Evolutionary conservation across 2,888 invertebrate species (phyloP), one percentile per base, ranked within the genome.

Genomic region (Lasioglossum figueresi): DNA sequence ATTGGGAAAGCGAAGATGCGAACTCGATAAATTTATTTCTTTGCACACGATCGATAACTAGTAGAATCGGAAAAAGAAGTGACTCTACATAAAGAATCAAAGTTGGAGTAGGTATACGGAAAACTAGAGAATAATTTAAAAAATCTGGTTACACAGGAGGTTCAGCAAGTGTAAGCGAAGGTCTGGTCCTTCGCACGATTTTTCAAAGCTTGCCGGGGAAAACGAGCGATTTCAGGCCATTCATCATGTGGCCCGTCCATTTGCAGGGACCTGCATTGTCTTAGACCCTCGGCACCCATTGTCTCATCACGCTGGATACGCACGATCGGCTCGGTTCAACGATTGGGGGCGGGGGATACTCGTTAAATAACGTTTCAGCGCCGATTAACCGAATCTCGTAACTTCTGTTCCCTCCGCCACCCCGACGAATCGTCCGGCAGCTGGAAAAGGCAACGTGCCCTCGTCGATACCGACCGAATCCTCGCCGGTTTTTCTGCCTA

Each of bases 181-280:
- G 2, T 31, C 0, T 4, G 31, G 56, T 12, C 82, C 84, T 86
- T 91, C 90, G 91, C 90, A 88, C 89, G 90, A 92, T 91, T 91
- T 89, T 86, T 93, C 91, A 88, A 89, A 82, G 79, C 76, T 4
- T n/a, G 34, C 56, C 48, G 48, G 52, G 77, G 83, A 34, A 76
- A 84, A 87, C 82, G 79, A 85, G 76, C 80, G 68, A 72, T 77
- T 40, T 70, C 86, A 37, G 76, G 40, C 66, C 84, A 89, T 91
- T 86, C 84, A 87, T 87, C 90, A 91, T 63, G 74, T 70, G 72
- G 56, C 48, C 37, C 23, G 85, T 52, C 87, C 37, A 56, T 59
- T 80, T 86, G 52, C 71, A 82, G 87, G 85, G 88, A 90, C 88
- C 91, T 90, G 92, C 90, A 93, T 93, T 93, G 92, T 92, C 91